Evolutionary conservation across 2,797 vertebrate genomes (phyloP).

Genomic region (Nyctibius grandis): DNA sequence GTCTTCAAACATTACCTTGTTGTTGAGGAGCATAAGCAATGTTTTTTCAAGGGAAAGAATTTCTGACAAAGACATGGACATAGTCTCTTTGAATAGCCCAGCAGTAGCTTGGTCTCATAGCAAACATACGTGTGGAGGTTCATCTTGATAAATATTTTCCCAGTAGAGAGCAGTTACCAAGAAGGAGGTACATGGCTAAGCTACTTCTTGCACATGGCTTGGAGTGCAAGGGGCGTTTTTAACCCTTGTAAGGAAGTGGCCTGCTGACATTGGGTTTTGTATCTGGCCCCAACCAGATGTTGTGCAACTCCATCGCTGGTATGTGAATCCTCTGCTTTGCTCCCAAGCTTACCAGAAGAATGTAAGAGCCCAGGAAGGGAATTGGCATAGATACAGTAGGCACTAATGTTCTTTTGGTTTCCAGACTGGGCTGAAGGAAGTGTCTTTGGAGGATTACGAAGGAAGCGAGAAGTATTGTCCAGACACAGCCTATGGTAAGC

Average conservation of each 20-base stretch:
- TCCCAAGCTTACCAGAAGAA: neutral
- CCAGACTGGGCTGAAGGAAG: constrained; percentile 75
- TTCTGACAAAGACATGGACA: neutral
- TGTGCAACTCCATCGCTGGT: neutral
- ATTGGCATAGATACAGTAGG: neutral
- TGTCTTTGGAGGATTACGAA: constrained; percentile 74
- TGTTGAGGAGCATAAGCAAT: neutral
- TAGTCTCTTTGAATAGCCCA: neutral
- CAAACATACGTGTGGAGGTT: neutral
- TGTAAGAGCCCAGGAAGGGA: neutral
- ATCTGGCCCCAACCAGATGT: neutral
- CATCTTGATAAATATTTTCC: neutral
- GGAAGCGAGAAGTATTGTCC: constrained; percentile 83
- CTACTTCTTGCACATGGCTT: neutral
- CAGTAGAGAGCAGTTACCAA: neutral
- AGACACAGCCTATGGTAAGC: constrained; percentile 86
- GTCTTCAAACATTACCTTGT: neutral
- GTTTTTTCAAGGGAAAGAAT: neutral
- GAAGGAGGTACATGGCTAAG: neutral
- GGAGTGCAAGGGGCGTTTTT: neutral
- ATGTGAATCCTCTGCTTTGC: neutral
- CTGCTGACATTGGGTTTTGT: neutral
- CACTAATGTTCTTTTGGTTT: constrained; percentile 40
- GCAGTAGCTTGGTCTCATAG: neutral
- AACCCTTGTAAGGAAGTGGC: neutral